Evolutionary conservation across 2,888 invertebrate species (phyloP).

Genomic region (Lycaena phlaeas): DNA sequence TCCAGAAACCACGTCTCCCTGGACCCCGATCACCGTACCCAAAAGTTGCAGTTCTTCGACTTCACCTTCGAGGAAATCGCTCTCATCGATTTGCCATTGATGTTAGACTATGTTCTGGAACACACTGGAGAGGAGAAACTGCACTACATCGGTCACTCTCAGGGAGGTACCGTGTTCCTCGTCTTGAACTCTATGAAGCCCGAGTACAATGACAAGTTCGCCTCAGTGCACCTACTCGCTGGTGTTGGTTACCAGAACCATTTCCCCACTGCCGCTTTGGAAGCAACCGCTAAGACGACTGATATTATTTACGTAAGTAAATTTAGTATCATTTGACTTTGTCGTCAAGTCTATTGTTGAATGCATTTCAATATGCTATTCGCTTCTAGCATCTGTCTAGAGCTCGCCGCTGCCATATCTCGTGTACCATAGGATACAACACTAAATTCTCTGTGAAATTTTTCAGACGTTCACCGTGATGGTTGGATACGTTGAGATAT

Average conservation of each 20-base stretch:
- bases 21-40: slow-evolving; percentile 36
- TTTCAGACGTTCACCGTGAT: background rate
- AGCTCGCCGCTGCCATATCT: no score
- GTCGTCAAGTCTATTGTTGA: no score
- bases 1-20: slow-evolving; percentile 70
- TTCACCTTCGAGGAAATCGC: slow-evolving; percentile 52
- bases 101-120: slow-evolving; percentile 41
- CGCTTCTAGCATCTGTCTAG: no score
- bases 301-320: slow-evolving; percentile 42
- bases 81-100: slow-evolving; percentile 36
- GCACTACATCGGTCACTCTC: slow-evolving; percentile 54
- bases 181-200: slow-evolving; percentile 36
- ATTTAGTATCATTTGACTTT: background rate
- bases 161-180: slow-evolving; percentile 45
- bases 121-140: slow-evolving; percentile 32
- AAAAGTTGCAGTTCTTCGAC: slow-evolving; percentile 39
- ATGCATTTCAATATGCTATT: no score
- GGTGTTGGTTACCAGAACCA: slow-evolving; percentile 37
- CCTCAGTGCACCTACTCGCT: slow-evolving; percentile 41
- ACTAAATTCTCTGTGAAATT: background rate
- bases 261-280: slow-evolving; percentile 30
- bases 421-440: background rate
- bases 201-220: slow-evolving; percentile 42
- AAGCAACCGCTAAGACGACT: slow-evolving; percentile 21
- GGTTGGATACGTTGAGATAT: slow-evolving; percentile 8